Evolutionary conservation across 2,113 vertebrate genomes (phyloP), one percentile per base, ranked within the genome.

Genomic region (Chascanopsetta lugubris): DNA sequence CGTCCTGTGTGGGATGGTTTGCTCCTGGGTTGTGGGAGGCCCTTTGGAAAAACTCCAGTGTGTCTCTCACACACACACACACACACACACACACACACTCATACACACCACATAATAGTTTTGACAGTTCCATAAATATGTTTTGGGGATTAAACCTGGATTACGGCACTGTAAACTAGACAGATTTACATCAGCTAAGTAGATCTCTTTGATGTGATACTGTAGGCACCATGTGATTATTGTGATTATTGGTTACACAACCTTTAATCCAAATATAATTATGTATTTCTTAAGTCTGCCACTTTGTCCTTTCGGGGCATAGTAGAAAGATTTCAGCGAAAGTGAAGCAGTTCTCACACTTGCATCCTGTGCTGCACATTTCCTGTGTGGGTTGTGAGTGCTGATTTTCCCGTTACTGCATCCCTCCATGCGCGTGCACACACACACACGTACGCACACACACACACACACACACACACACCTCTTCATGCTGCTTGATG

Each of bases 91-190:
- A n/a, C n/a, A n/a, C n/a, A n/a, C n/a, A n/a, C n/a, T n/a, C n/a
- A n/a, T n/a, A n/a, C n/a, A n/a, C n/a, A n/a, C n/a, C 34, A n/a
- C 45, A 50, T 73, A 59, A 82, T 77, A 42, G 77, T 72, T n/a
- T 49, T 71, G 43, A 51, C 61, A 75, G 45, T 72, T 69, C 45
- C 69, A 72, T 74, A 88, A 88, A 88, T 87, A 84, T 87, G 84
- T 85, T 81, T 47, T 72, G 36, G 40, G 74, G 82, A 77, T 88
- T 88, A 79, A 76, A 54, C 20, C 12, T 69, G 81, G 84, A 88
- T 89, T 89, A 84, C 61, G 68, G 83, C 67, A 58, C 49, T 59
- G 63, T 82, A 80, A 81, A 85, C 66, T 61, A 77, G 59, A 77
- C 48, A 76, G 69, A 83, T 87, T 87, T 83, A 67, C 38, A 51